Evolutionary conservation across 2,888 invertebrate genomes (phyloP), one percentile per base, ranked within the genome.

Genomic region (Plutella xylostella): DNA sequence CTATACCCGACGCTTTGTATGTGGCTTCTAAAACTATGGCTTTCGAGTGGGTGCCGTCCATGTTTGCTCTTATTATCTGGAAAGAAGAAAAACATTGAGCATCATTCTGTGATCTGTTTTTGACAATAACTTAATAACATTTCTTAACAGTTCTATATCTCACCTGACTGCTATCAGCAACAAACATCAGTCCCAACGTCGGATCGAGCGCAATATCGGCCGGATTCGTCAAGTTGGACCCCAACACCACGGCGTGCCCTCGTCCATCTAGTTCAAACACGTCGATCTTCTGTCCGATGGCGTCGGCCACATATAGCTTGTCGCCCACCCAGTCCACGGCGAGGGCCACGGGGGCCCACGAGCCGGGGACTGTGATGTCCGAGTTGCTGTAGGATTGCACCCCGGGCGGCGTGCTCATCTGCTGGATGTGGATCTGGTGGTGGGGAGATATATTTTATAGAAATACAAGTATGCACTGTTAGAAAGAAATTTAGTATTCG

Each of bases 301-400:
- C 89, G 71, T 98, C 98, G 0, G 95, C 95, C 17, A 97, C 94
- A 75, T 98, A 98, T 7, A 99, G 86, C 69, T 97, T 98, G 69
- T 96, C 93, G 0, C 96, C 96, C 35, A 98, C 90, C 96, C 98
- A 99, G 79, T 98, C 98, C 14, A 98, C 92, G 7, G 98, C 97
- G 42, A 98, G 70, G 0, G 96, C 92, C 0, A 94, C 92, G 0
- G 96, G 96, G 0, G 93, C 88, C 95, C 96, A 96, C 0, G 93
- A 92, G 0, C 93, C 94, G 0, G 94, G 90, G 22, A 93, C 78
- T 0, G 89, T 85, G 52, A 94, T 90, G 60, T 93, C 93, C 6
- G 79, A 72, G 50, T 87, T 88, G 14, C 78, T 67, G 52, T 80
- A 85, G 28, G 65, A 58, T n/a, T 68, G 57, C 19, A 77, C 53